Percentiles rank a stretch among this genome's conserved stretches.
phyloP scores from a whole-genome alignment of 2,888 invertebrate genomes.

The Trissolcus brochymenae region DNA sequence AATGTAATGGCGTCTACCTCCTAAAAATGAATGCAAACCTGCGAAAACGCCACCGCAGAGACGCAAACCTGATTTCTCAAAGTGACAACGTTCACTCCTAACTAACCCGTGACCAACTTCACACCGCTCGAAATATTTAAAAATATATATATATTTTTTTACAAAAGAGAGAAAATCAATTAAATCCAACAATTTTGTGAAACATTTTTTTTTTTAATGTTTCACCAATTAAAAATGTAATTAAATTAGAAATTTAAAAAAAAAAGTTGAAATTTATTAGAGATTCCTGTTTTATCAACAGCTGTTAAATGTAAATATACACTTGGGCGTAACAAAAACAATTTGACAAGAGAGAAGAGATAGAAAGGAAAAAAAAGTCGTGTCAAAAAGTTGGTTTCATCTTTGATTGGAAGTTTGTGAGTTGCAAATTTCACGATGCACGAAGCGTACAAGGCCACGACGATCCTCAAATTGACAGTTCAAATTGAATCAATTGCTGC shows the following conservation, averaged over 20 bases:
- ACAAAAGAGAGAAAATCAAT: too few species aligned
- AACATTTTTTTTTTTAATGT: too few species aligned
- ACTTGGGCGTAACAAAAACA: background rate
- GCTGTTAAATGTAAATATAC: background rate
- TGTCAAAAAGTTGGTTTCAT: background rate
- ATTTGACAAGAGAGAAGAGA: background rate
- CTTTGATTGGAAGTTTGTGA: background rate
- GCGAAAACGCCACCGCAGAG: too few species aligned
- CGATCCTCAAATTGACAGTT: constrained; percentile 88
- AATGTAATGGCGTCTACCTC: constrained; percentile 2
- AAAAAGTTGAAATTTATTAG: background rate
- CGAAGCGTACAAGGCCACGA: constrained; percentile 89
- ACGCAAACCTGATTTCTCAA: too few species aligned
- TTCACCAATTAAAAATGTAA: too few species aligned
- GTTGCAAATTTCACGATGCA: constrained; percentile 80
- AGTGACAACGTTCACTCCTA: background rate
- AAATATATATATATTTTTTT: too few species aligned
- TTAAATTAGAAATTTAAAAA: too few species aligned
- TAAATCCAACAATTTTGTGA: too few species aligned
- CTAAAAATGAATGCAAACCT: too few species aligned
- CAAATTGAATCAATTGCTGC: constrained; percentile 96
- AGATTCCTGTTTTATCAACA: background rate
- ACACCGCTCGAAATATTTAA: too few species aligned
- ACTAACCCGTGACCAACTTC: too few species aligned
- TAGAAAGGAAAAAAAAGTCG: background rate